These are phyloP conservation scores for Notolabrus celidotus DNA, from an alignment of 2,797 vertebrate species.

Conservation along the genomic window DNA sequence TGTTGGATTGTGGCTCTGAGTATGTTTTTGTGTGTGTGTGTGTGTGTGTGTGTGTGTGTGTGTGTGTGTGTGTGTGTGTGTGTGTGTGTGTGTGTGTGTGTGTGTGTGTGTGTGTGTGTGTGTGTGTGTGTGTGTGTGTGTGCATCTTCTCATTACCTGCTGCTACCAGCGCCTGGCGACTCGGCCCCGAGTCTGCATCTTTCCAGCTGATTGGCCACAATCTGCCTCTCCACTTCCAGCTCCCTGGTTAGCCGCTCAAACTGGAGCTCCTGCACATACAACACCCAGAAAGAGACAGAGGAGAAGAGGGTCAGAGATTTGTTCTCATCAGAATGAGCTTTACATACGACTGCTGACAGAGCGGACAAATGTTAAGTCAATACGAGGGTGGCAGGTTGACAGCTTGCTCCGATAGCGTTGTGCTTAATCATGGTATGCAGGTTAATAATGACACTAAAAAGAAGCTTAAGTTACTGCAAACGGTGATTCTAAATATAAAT, in stretches of 20 bases:
- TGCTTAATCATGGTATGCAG: constrained; percentile 16
- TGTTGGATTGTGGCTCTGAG: constrained; percentile 55
- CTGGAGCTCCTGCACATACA: constrained; percentile 93
- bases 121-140: constrained; percentile 28
- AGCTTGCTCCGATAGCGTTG: constrained; percentile 13
- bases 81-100: constrained; percentile 25
- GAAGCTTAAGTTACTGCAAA: constrained; percentile 16
- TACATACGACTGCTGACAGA: constrained; percentile 35
- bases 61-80: constrained; percentile 26
- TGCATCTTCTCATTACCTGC: constrained; percentile 89
- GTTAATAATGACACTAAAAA: constrained; percentile 48
- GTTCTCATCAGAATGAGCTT: constrained; percentile 28
- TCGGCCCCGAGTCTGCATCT: constrained; percentile 98
- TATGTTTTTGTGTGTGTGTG: constrained; percentile 24
- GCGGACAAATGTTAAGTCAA: constrained; percentile 46
- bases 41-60: constrained; percentile 31
- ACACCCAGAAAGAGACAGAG: constrained; percentile 43
- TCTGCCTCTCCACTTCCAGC: constrained; percentile 99
- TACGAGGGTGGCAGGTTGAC: constrained; percentile 30
- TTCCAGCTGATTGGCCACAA: constrained; percentile 99
- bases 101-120: constrained; percentile 31
- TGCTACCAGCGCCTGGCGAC: constrained; percentile 95
- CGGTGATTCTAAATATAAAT: constrained; percentile 35
- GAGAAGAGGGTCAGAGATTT: constrained; percentile 28
- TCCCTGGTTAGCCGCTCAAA: constrained; percentile 99